Base-by-base conservation (phyloP, 2,888 invertebrate species). In the Theretra japonica region DNA sequence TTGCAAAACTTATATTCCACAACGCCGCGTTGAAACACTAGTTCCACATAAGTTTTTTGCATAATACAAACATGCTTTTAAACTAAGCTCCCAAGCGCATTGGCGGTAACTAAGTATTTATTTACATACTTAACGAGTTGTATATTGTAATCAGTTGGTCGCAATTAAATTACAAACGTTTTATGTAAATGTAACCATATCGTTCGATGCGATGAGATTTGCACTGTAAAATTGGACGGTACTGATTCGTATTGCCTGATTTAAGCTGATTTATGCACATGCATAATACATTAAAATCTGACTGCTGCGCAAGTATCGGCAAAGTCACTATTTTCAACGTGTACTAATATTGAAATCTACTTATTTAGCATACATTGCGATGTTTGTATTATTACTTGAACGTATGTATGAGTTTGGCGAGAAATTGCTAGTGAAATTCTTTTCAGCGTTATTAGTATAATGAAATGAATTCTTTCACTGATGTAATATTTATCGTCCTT, bases 231-330 rank as follows among this genome's bases (percentile, higher is more conserved):
- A 65, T 62, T 65, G 65, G 48, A 65, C 21, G 41, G 48, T 48
- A 65, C 65, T 23, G 48, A 65, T 65, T 21, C 41, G 65, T 65
- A 65, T 65, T 65, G 65, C 21, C 65, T 48, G 65, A 65, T 65
- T 65, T 65, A 65, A 65, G 48, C 65, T 48, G 65, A 65, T 65
- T 65, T 48, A 65, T 65, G 65, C 65, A 48, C 65, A 65, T 65
- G 65, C 48, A 65, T 65, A 65, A 62, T 65, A 65, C 65, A 65
- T 65, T 65, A 25, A 65, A 65, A 65, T 21, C 48, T 23, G 65
- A 17, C 65, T 65, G 48, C 41, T 15, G 21, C 21, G 62, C 48
- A 48, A 48, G 65, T 65, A 48, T 23, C 15, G 21, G 23, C 48
- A 65, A 41, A 65, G 48, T 65, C 21, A 30, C 53, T 53, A 19